Evolutionary conservation across 2,797 vertebrate genomes (phyloP), one percentile per base, ranked within the genome.

Genomic region (Mus spretus): DNA sequence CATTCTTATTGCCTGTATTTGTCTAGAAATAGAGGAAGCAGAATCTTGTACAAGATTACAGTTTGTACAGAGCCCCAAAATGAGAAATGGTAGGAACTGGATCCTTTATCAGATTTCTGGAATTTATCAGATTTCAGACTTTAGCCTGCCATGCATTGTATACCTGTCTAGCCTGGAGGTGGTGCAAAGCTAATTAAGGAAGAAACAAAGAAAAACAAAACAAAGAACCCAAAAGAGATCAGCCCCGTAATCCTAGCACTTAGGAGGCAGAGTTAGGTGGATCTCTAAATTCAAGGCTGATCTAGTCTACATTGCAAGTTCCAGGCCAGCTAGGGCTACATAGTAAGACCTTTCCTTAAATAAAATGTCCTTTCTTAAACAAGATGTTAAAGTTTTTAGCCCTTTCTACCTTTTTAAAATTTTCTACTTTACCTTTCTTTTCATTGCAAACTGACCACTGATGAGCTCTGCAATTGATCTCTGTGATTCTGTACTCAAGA

Each of bases 181-280:
- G 80, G n/a, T 84, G 6, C 77, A 89, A 93, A 75, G 82, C 34
- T 93, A 91, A 93, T 90, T 85, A 91, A 91, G 37, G 82, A 72
- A 90, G 26, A 91, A 50, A 78, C 14, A 67, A 67, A 67, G 4
- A 14, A 28, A 82, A 9, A 14, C n/a, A 83, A 44, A 31, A 40
- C 24, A 28, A 83, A 40, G 26, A 83, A 63, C 40, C 15, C 24
- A 44, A 61, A 82, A 28, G n/a, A 40, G 50, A 81, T 44, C 4
- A 19, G 24, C n/a, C 37, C 6, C 19, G 37, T 31, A 84, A 63
- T 63, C 55, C 7, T 1, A 59, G 55, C 2, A 81, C 12, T 37
- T 78, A 26, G 44, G 77, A 50, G 77, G 26, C 9, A 19, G 26
- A 78, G 28, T 28, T 44, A 78, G 26, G 26, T 26, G 13, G 70